phyloP scores from a whole-genome alignment of 2,888 invertebrate genomes.

The Himalopsyche japonica region DNA sequence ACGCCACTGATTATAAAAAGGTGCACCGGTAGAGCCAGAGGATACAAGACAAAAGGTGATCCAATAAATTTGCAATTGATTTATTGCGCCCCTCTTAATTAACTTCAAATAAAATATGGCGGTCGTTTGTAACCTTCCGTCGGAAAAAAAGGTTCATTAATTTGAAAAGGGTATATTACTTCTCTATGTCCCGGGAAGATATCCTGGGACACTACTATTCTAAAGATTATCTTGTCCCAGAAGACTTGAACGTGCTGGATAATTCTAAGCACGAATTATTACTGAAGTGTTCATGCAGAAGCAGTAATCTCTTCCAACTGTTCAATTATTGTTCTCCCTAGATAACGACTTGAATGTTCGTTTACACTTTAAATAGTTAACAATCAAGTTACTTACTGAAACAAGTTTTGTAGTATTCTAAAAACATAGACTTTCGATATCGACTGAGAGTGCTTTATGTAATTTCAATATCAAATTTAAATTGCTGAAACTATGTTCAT shows the following conservation, averaged over 20 bases:
- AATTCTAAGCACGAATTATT: neutral
- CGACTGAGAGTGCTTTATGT: too few relatives aligned
- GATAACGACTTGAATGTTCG: too few relatives aligned
- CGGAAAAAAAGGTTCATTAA: neutral
- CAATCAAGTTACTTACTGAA: too few relatives aligned
- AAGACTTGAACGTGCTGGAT: neutral
- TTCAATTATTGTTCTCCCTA: too few relatives aligned
- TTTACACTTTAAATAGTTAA: too few relatives aligned
- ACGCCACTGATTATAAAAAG: neutral
- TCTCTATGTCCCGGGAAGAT: neutral
- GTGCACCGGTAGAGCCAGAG: neutral
- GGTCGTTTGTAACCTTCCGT: neutral
- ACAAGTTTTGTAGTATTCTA: too few relatives aligned
- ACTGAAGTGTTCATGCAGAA: too few relatives aligned
- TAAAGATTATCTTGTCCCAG: neutral
- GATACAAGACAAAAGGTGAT: neutral
- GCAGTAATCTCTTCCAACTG: too few relatives aligned
- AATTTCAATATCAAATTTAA: too few relatives aligned
- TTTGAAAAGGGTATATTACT: neutral
- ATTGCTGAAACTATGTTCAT: too few relatives aligned
- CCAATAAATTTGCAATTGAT: neutral
- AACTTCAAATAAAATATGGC: neutral
- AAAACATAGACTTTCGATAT: too few relatives aligned
- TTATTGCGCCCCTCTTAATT: neutral
- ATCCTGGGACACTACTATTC: neutral